A percentile compares a stretch with the other conserved stretches of the same genome.
Evolutionary conservation across 2,888 invertebrate genomes (phyloP).

Genomic region (Plutella xylostella): DNA sequence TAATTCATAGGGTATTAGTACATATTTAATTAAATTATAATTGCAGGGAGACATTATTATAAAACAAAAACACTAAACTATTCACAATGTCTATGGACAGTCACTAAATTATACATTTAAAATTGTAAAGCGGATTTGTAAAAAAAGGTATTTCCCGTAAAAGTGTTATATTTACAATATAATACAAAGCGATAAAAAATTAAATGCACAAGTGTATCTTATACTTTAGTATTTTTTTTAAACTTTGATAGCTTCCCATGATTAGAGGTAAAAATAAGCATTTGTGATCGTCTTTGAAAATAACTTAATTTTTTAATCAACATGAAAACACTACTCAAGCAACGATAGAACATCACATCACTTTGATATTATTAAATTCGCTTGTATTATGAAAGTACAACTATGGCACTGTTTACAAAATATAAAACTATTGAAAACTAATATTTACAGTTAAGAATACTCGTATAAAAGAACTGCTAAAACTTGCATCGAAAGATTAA

Average conservation of each 20-base stretch:
- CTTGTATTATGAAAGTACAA: too few species aligned
- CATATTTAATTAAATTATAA: too few species aligned
- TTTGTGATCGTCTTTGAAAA: too few species aligned
- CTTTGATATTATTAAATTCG: too few species aligned
- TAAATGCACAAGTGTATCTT: constrained; percentile 10
- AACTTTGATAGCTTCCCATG: too few species aligned
- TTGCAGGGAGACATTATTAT: too few species aligned
- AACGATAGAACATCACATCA: too few species aligned
- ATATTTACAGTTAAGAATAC: constrained; percentile 1
- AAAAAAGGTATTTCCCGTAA: constrained; percentile 37
- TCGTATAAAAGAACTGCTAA: not conserved
- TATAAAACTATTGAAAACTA: not conserved
- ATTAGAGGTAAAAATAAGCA: too few species aligned
- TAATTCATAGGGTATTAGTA: too few species aligned
- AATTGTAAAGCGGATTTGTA: constrained; percentile 39
- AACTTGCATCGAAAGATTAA: constrained; percentile 15
- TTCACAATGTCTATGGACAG: constrained; percentile 17
- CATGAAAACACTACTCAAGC: too few species aligned
- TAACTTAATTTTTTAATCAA: too few species aligned
- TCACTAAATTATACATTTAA: constrained; percentile 21
- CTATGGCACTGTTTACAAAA: constrained; percentile 31
- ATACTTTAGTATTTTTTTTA: too few species aligned
- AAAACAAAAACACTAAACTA: constrained; percentile 9
- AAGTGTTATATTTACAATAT: constrained; percentile 50
- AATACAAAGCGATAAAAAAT: constrained; percentile 32